These are phyloP conservation scores for Holothuria leucospilota DNA, from an alignment of 53 echinoderm and acorn worm genomes.

Conservation along the genomic window DNA sequence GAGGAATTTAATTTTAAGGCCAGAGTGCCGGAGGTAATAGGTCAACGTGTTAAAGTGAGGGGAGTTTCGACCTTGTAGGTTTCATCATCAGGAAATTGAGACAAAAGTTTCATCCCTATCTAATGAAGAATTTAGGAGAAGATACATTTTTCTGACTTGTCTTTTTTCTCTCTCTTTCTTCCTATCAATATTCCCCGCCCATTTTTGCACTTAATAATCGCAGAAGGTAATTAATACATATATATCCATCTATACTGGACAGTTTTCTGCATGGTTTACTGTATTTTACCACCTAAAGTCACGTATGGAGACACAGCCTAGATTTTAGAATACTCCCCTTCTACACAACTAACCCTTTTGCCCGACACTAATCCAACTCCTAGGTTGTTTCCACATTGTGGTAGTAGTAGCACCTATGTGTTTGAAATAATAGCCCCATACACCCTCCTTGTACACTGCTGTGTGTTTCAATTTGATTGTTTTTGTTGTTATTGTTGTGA, in stretches of 20 bases:
- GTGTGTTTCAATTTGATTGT: conserved; percentile 1
- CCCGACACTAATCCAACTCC: not conserved
- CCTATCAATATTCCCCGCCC: conserved; percentile 20
- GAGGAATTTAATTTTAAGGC: too few relatives aligned
- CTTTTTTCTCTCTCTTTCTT: not conserved
- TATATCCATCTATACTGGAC: conserved; percentile 20
- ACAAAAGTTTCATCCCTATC: too few relatives aligned
- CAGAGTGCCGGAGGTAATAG: too few relatives aligned
- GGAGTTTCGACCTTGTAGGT: too few relatives aligned
- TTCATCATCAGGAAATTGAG: too few relatives aligned
- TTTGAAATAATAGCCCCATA: conserved; percentile 15
- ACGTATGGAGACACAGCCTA: conserved; percentile 1
- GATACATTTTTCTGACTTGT: too few relatives aligned
- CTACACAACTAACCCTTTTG: conserved; percentile 32
- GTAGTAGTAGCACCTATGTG: conserved; percentile 16
- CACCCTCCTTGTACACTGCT: conserved; percentile 34
- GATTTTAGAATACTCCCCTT: not conserved
- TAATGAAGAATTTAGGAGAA: too few relatives aligned
- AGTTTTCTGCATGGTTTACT: conserved; percentile 14
- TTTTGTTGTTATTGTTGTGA: too few relatives aligned
- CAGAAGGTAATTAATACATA: conserved; percentile 39
- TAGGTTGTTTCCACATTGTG: conserved; percentile 14
- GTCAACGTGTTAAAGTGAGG: too few relatives aligned
- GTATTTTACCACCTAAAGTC: conserved; percentile 17
- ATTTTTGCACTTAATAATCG: conserved; percentile 36